These are phyloP conservation scores for Hylyphantes graminicola DNA, from an alignment of 1,140 invertebrate genomes.

Conservation along the genomic window DNA sequence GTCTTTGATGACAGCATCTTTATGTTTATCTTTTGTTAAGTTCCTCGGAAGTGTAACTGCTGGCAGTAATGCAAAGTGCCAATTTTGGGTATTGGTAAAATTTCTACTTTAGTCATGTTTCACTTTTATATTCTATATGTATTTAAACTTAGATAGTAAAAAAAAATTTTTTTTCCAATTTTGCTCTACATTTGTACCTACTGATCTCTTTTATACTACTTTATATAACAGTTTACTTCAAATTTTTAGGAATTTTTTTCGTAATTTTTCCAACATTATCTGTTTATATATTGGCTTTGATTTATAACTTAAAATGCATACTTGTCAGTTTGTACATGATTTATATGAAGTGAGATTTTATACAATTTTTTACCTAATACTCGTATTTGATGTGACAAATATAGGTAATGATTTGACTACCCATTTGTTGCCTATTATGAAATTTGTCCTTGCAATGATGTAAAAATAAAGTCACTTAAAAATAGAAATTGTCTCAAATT, in stretches of 20 bases:
- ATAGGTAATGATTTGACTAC: slow-evolving; percentile 1
- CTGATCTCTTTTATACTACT: slow-evolving; percentile 22
- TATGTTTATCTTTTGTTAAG: slow-evolving; percentile 10
- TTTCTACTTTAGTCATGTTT: slow-evolving; percentile 12
- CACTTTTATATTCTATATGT: neutral
- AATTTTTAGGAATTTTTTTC: no score
- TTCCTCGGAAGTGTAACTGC: slow-evolving; percentile 32
- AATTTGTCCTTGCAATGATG: slow-evolving; percentile 46
- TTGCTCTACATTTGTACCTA: slow-evolving; percentile 15
- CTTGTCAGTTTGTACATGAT: slow-evolving; percentile 57
- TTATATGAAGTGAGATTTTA: slow-evolving; percentile 60
- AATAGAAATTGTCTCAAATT: neutral
- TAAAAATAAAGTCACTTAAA: slow-evolving; percentile 55
- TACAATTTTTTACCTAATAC: slow-evolving; percentile 48
- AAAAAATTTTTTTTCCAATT: neutral
- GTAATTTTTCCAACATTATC: neutral
- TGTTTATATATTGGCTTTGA: slow-evolving; percentile 1
- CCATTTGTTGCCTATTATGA: slow-evolving; percentile 7
- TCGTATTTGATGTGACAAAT: slow-evolving; percentile 14
- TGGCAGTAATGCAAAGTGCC: slow-evolving; percentile 43
- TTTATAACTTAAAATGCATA: slow-evolving; percentile 34
- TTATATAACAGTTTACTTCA: no score
- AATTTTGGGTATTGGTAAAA: slow-evolving; percentile 16
- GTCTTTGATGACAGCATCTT: no score
- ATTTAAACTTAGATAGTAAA: slow-evolving; percentile 9